Evolutionary conservation across 2,888 invertebrate genomes (phyloP), one percentile per base, ranked within the genome.

Genomic region (Lasioglossum zephyrum): DNA sequence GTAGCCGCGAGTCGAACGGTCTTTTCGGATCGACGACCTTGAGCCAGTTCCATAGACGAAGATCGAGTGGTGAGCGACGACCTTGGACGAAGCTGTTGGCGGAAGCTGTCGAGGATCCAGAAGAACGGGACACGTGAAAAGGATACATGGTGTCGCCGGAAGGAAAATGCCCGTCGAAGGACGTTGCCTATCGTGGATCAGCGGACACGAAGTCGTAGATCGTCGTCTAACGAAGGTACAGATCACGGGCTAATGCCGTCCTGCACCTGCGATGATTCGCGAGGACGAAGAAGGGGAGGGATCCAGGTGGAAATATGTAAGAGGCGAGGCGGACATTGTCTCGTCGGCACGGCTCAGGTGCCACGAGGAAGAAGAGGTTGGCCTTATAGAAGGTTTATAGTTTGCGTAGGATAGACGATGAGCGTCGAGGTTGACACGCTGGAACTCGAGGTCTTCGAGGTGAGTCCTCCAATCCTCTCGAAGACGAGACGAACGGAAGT

Each of bases 381-480:
- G 93, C 92, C 91, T 91, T 92, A 92, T 92, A 92, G 90, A 92
- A 89, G 92, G 92, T 92, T 92, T 91, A 91, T 92, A 93, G 92
- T 91, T 93, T 92, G 91, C 92, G 91, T 92, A 92, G 92, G 93
- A 89, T 93, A 93, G 93, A 92, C 93, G 93, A 94, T 94, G 94
- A 94, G 92, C 93, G 92, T 91, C 92, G 93, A 94, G 92, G 91
- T 92, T 91, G 95, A 95, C 92, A 94, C 93, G 89, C 93, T 95
- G 93, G 95, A 95, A 93, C 95, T 95, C 93, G 95, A 95, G 91
- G 94, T 95, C 90, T 95, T 95, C 94, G 95, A 95, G 95, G 95
- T 95, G 92, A 93, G 94, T 93, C 88, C 89, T 90, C 90, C 81
- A 75, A 81, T 85, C 81, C 83, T 90, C 89, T 90, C 84, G 90